Evolutionary conservation across 2,888 invertebrate genomes (phyloP), one percentile per base, ranked within the genome.

Genomic region (Trichogramma dendrolimi): DNA sequence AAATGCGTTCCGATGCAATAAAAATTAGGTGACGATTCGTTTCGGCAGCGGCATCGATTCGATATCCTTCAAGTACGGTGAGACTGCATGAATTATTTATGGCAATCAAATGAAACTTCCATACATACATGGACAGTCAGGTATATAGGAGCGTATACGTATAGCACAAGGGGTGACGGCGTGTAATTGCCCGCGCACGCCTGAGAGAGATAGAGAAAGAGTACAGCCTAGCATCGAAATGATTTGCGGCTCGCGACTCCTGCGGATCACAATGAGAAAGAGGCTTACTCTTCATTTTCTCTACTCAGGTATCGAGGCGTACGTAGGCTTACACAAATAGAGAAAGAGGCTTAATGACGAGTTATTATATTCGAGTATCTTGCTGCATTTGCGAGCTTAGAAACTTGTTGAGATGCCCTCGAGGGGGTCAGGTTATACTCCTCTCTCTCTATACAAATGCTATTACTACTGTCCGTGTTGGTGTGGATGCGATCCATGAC

Each of bases 101-200:
- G 67, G 75, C 72, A 71, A 73, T 77, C 74, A 76, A 77, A 78
- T 76, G 76, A 78, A 78, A 74, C 72, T 73, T 75, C 71, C 72
- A 27, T 27, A 27, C 27, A 27, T 27, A 27, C 27, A 3, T 27
- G 27, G 27, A 2, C 27, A 27, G 27, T 27, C 27, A 27, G 27
- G 27, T 27, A 27, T 27, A 27, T 72, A 6, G n/a, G 41, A n/a
- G 50, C 0, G 50, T 47, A 5, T 11, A 11, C 38, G 55, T 39
- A 38, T 3, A 27, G 3, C 27, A 27, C 27, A 27, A 27, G 27
- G 27, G 27, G 44, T 14, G 10, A 27, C 47, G 53, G 47, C 75
- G 75, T 78, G 78, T 78, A 78, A 78, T 79, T 77, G 78, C 76
- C 71, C 60, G 55, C 55, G 55, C 27, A 42, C 38, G 72, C 70